A percentile compares a stretch with the other conserved stretches of the same genome.
These are phyloP conservation scores for Pediacus dermestoides DNA, from an alignment of 2,888 invertebrate species.

Conservation along the genomic window DNA sequence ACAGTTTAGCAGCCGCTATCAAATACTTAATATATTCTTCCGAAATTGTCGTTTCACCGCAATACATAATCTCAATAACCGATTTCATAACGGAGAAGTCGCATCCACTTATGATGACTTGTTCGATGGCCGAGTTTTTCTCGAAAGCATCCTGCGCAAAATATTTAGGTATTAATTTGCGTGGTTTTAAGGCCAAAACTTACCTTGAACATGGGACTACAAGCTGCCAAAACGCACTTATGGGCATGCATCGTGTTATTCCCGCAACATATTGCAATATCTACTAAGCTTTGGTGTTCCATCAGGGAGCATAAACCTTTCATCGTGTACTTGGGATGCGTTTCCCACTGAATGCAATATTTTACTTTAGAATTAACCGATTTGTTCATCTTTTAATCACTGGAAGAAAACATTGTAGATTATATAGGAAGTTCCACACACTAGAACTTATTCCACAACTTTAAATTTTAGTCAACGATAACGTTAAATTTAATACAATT, in stretches of 20 bases:
- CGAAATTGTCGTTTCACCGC: slow-evolving; percentile 67
- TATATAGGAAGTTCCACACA: too few relatives aligned
- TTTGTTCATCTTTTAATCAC: slow-evolving; percentile 43
- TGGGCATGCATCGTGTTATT: slow-evolving; percentile 71
- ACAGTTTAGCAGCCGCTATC: slow-evolving; percentile 66
- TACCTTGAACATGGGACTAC: slow-evolving; percentile 71
- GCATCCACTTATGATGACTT: slow-evolving; percentile 63
- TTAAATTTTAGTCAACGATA: too few relatives aligned
- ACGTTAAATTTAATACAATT: too few relatives aligned
- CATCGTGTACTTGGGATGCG: slow-evolving; percentile 62
- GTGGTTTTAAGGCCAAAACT: slow-evolving; percentile 23
- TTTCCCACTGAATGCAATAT: slow-evolving; percentile 31
- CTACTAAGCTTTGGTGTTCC: slow-evolving; percentile 70
- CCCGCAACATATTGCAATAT: slow-evolving; percentile 72
- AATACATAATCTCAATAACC: slow-evolving; percentile 73
- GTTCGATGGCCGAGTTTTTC: slow-evolving; percentile 56
- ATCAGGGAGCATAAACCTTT: slow-evolving; percentile 67
- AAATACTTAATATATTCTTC: slow-evolving; percentile 67
- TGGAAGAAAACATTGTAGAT: too few relatives aligned
- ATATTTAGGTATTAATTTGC: not conserved
- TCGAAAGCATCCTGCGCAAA: slow-evolving; percentile 56
- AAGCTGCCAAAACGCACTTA: slow-evolving; percentile 69
- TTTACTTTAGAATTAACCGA: slow-evolving; percentile 16
- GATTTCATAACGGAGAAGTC: slow-evolving; percentile 68
- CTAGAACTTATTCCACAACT: too few relatives aligned